phyloP scores from a whole-genome alignment of 2,888 invertebrate species.

The Perizoma flavofasciatum region DNA sequence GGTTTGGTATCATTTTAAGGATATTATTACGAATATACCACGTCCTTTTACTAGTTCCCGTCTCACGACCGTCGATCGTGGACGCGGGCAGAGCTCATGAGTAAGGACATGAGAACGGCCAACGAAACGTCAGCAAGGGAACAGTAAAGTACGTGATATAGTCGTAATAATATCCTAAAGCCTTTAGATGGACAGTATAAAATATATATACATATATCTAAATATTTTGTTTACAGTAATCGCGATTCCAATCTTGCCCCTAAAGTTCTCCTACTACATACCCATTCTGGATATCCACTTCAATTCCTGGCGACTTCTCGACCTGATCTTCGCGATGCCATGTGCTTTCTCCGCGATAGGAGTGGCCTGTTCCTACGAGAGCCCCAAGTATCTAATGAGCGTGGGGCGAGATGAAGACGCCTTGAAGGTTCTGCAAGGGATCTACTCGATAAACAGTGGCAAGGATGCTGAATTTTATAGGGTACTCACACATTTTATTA shows the following conservation, averaged over 20 bases:
- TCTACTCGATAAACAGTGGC: slow-evolving; percentile 62
- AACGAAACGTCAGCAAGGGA: too few species aligned
- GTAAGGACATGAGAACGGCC: too few species aligned
- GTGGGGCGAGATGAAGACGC: slow-evolving; percentile 83
- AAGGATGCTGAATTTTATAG: slow-evolving; percentile 54
- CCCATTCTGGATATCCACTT: slow-evolving; percentile 79
- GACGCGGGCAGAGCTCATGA: too few species aligned
- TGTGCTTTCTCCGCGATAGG: slow-evolving; percentile 84
- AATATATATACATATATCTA: too few species aligned
- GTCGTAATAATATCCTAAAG: too few species aligned
- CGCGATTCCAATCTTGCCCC: slow-evolving; percentile 86
- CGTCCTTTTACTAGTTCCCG: too few species aligned
- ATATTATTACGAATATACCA: too few species aligned
- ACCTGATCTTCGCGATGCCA: slow-evolving; percentile 85
- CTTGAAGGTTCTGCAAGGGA: slow-evolving; percentile 63
- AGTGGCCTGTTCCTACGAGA: slow-evolving; percentile 86
- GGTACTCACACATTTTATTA: slow-evolving; percentile 46
- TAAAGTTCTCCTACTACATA: slow-evolving; percentile 71
- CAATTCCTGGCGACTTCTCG: slow-evolving; percentile 89
- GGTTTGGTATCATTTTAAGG: too few species aligned
- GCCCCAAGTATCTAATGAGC: slow-evolving; percentile 88
- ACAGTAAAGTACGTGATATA: too few species aligned
- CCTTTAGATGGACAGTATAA: too few species aligned
- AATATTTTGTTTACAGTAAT: slow-evolving; percentile 72
- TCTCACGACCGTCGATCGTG: too few species aligned